These are phyloP conservation scores for Opisthocomus hoazin DNA, from an alignment of 2,113 vertebrate genomes.

Conservation along the genomic window DNA sequence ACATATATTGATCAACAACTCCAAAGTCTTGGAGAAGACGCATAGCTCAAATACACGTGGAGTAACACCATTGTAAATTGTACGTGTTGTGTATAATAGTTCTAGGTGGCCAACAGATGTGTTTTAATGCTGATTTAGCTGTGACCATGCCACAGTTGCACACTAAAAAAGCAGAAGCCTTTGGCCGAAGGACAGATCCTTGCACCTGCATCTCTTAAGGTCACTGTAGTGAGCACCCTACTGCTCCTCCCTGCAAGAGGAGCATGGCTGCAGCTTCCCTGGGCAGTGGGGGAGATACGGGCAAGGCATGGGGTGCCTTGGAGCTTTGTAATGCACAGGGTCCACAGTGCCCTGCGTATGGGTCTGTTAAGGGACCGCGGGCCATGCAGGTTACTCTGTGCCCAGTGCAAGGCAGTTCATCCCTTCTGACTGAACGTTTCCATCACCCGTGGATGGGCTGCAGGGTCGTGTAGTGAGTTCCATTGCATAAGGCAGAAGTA, in stretches of 20 bases:
- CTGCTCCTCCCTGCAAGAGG: background rate
- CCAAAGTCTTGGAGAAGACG: background rate
- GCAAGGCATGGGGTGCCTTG: background rate
- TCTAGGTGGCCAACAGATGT: background rate
- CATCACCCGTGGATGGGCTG: background rate
- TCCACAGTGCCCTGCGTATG: background rate
- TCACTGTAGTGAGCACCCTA: background rate
- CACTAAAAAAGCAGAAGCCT: background rate
- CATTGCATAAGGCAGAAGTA: fast-evolving
- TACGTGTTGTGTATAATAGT: background rate
- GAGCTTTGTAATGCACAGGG: background rate
- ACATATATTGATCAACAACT: slow-evolving; percentile 33
- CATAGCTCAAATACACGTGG: background rate
- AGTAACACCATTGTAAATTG: background rate
- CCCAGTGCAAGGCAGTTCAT: fast-evolving
- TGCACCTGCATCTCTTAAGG: background rate
- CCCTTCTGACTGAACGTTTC: background rate
- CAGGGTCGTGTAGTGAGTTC: fast-evolving
- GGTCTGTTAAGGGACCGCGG: background rate
- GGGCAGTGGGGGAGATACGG: background rate
- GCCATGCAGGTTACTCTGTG: background rate
- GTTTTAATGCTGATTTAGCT: background rate
- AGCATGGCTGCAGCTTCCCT: background rate
- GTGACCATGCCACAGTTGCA: background rate
- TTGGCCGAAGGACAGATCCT: background rate